Base-by-base conservation (phyloP, 2,797 vertebrate species). In the Miichthys miiuy region DNA sequence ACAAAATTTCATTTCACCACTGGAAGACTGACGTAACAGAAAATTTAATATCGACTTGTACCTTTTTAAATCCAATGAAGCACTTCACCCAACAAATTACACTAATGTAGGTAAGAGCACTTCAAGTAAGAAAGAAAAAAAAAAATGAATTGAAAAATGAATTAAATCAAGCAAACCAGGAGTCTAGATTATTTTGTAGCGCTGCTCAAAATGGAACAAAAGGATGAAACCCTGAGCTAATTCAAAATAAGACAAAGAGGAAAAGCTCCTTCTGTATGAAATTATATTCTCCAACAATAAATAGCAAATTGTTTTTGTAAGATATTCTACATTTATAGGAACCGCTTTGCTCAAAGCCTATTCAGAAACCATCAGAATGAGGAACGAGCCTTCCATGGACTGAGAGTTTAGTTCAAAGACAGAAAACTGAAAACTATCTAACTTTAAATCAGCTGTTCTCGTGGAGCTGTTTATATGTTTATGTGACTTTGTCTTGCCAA, bases 381-480 rank as follows among this genome's bases (percentile, higher is more conserved):
- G 12, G 6, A 30, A n/a, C 0, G 1, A n/a, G 44, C 44, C 18
- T 11, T 60, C 18, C 20, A 38, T 23, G 14, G 46, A 8, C 23
- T 23, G 30, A 54, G 20, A 5, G 5, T 47, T 54, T 12, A 60
- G 4, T 69, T 85, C 5, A 44, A 6, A 25, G 38, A 56, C 10
- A 51, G 21, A 54, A 54, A 72, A n/a, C n/a, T 25, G 3, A 4
- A 20, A 72, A 44, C 16, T 13, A 30, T 46, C 47, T 17, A 34
- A 25, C 30, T 55, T 48, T 38, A 63, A 74, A 57, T 62, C 6
- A 38, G 60, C 77, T 46, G 72, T 50, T 75, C 25, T 69, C 6
- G 13, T 13, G 8, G 57, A 75, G 47, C 20, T 82, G 68, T 78
- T 73, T 62, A 64, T 54, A 77, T 75, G 61, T 81, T 75, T 51